These are phyloP conservation scores for Chironomus striatipennis DNA, from an alignment of 1,140 invertebrate species.

Conservation along the genomic window DNA sequence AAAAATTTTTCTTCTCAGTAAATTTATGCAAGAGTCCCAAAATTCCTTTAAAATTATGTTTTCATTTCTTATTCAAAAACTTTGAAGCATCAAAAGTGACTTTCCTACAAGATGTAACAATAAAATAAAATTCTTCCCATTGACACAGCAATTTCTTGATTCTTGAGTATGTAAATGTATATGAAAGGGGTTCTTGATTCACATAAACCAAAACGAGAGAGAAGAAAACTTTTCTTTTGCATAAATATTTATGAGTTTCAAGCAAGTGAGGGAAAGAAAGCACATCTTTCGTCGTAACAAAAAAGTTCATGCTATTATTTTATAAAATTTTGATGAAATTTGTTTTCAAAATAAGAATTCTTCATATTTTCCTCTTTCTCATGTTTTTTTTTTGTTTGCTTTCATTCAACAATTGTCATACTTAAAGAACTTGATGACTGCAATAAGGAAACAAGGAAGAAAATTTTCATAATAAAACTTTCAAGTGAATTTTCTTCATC, in stretches of 20 bases:
- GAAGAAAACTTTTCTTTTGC: not conserved
- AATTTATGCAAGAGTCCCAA: no score
- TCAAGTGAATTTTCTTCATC: not conserved
- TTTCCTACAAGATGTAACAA: not conserved
- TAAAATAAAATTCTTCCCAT: not conserved
- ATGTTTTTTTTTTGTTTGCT: no score
- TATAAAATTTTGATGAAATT: slow-evolving; percentile 1
- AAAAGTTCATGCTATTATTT: not conserved
- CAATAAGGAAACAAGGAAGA: not conserved
- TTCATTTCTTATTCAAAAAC: no score
- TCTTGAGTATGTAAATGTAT: not conserved
- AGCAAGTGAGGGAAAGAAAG: not conserved
- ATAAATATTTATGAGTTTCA: slow-evolving; percentile 9
- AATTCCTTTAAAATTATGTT: no score
- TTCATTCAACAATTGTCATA: no score
- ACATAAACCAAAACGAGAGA: no score
- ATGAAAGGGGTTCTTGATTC: no score
- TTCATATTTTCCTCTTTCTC: not conserved
- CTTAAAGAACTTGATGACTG: no score
- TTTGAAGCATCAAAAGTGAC: not conserved
- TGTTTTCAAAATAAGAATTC: not conserved
- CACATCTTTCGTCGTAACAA: not conserved
- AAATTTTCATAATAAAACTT: not conserved
- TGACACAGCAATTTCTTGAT: not conserved
- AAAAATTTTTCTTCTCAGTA: no score